Conservation (phyloP, 1,140 invertebrate species). For the Lithobius niger region DNA sequence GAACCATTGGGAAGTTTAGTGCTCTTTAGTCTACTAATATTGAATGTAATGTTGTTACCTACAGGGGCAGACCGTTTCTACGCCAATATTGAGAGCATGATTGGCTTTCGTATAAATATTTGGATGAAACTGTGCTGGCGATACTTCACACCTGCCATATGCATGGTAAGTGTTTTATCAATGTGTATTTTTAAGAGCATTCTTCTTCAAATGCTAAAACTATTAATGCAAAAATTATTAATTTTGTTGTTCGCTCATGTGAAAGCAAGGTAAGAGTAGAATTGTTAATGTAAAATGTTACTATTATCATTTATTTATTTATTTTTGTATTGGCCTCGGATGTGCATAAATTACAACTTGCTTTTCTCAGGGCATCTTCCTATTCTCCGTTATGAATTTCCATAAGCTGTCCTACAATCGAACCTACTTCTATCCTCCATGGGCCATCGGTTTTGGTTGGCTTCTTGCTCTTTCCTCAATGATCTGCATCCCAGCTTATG, state of each 20-base stretch:
- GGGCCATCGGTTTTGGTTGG: slow-evolving; percentile 57
- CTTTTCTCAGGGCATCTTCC: slow-evolving; percentile 47
- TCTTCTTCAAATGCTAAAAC: no score
- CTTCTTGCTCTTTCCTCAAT: slow-evolving; percentile 58
- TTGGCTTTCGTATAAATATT: slow-evolving; percentile 40
- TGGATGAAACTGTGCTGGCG: slow-evolving; percentile 51
- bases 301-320: slow-evolving; percentile 1
- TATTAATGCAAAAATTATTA: no score
- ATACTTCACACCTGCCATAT: slow-evolving; percentile 43
- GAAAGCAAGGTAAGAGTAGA: no score
- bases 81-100: slow-evolving; percentile 53
- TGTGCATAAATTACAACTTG: slow-evolving; percentile 10
- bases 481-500: slow-evolving; percentile 52
- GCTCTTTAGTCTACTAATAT: no score
- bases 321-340: neutral
- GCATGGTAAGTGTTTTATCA: slow-evolving; percentile 47
- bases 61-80: slow-evolving; percentile 39
- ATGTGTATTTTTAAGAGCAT: no score
- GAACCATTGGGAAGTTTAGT: no score
- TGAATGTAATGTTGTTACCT: slow-evolving; percentile 11
- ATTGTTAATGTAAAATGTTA: no score
- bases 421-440: slow-evolving; percentile 53
- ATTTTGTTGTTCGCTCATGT: no score
- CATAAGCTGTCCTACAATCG: slow-evolving; percentile 47
- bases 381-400: slow-evolving; percentile 52